Conservation (phyloP, 2,797 vertebrate species). For the Hipposideros larvatus region DNA sequence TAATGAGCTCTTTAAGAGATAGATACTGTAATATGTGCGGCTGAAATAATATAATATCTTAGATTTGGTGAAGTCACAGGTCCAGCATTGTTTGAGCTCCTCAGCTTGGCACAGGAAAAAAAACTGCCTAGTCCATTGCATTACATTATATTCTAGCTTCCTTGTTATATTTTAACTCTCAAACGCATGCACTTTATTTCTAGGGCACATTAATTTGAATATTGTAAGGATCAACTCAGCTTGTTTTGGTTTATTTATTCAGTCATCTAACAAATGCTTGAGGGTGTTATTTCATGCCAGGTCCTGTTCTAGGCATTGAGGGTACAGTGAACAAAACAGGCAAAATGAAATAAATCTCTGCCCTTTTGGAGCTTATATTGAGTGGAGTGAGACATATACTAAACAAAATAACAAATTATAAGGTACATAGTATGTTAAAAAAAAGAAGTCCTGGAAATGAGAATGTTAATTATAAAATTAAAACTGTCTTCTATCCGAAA, state of each 20-base stretch:
- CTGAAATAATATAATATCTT: not conserved
- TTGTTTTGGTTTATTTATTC: constrained; percentile 42
- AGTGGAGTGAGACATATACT: constrained; percentile 16
- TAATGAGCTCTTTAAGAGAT: constrained; percentile 14
- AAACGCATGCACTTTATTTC: constrained; percentile 48
- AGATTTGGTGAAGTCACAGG: constrained; percentile 24
- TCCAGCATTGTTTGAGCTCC: not conserved
- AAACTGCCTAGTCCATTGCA: constrained; percentile 44
- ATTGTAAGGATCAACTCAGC: constrained; percentile 7
- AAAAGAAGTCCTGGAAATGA: constrained; percentile 51
- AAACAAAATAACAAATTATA: constrained; percentile 57
- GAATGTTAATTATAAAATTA: constrained; percentile 58
- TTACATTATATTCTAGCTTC: constrained; percentile 35
- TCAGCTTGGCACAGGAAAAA: not conserved
- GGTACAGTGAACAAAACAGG: constrained; percentile 45
- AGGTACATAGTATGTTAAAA: constrained; percentile 29
- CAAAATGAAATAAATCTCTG: constrained; percentile 28
- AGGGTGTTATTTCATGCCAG: constrained; percentile 3
- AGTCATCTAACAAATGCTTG: constrained; percentile 39
- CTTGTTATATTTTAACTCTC: constrained; percentile 1
- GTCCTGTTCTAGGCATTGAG: constrained; percentile 29
- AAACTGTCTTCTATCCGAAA: constrained; percentile 43
- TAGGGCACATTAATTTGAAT: constrained; percentile 40
- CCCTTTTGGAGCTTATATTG: constrained; percentile 45
- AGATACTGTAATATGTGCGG: not conserved